Conservation (phyloP, 2,113 vertebrate genomes). For the Bubo blakistoni region DNA sequence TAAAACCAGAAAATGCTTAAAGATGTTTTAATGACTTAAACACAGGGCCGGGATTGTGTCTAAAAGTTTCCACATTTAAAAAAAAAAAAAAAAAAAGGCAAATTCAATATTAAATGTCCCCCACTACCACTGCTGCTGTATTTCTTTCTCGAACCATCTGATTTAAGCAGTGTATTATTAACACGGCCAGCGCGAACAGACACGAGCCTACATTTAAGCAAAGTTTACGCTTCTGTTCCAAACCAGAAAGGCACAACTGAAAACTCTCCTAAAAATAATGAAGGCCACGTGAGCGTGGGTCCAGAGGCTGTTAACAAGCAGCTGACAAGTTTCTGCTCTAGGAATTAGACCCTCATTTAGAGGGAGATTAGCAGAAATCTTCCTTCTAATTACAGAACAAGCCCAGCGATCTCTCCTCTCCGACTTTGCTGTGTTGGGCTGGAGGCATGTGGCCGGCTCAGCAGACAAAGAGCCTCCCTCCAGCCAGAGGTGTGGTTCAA, state of each 20-base stretch:
- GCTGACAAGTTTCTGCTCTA: constrained; percentile 74
- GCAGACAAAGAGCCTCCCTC: neutral
- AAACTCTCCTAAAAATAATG: neutral
- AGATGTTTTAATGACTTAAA: constrained; percentile 87
- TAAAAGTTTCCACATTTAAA: constrained; percentile 81
- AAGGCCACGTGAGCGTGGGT: neutral
- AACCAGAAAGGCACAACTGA: constrained; percentile 25
- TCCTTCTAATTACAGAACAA: constrained; percentile 47
- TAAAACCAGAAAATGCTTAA: constrained; percentile 83
- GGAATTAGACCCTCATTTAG: constrained; percentile 75
- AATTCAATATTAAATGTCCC: constrained; percentile 73
- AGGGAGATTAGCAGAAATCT: constrained; percentile 72
- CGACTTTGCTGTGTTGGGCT: neutral
- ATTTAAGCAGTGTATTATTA: constrained; percentile 58
- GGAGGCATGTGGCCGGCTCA: neutral
- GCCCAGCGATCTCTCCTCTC: neutral
- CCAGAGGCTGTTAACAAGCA: constrained; percentile 75
- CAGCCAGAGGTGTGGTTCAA: neutral
- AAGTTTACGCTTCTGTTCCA: constrained; percentile 63
- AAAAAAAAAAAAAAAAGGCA: constrained; percentile 8
- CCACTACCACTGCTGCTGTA: neutral
- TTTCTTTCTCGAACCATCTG: constrained; percentile 22
- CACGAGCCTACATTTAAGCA: constrained; percentile 36
- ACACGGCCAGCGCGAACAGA: constrained; percentile 40
- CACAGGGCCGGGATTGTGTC: constrained; percentile 81